Evolutionary conservation across 2,888 invertebrate genomes (phyloP).

Genomic region (Tanytarsus gracilentus): DNA sequence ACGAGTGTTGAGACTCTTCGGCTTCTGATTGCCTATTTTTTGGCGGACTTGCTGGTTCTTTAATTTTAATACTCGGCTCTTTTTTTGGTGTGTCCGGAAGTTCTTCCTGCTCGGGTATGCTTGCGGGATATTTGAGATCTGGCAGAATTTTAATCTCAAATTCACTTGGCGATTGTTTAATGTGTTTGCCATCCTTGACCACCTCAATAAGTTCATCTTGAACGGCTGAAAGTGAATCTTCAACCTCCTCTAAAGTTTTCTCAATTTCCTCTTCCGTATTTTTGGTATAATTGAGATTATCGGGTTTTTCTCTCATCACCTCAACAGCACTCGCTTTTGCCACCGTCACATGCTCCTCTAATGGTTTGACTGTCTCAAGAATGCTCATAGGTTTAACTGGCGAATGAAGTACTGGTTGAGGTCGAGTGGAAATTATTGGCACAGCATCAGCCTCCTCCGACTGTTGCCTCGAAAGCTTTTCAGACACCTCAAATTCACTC

Average conservation of each 20-base stretch:
- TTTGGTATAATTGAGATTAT: constrained; percentile 39
- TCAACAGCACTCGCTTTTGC: constrained; percentile 48
- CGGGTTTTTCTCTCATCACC: constrained; percentile 46
- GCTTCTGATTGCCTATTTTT: constrained; percentile 16
- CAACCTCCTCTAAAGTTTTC: constrained; percentile 62
- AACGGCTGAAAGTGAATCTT: constrained; percentile 60
- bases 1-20: constrained; percentile 30
- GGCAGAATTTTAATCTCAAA: constrained; percentile 59
- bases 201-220: constrained; percentile 58
- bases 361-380: constrained; percentile 40
- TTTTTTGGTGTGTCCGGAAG: constrained; percentile 11
- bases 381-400: constrained; percentile 43
- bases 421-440: constrained; percentile 32
- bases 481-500: constrained; percentile 41
- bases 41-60: not conserved
- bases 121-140: constrained; percentile 43
- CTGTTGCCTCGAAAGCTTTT: constrained; percentile 33
- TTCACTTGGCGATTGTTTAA: constrained; percentile 64
- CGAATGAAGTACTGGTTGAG: constrained; percentile 44
- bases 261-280: constrained; percentile 52
- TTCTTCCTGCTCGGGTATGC: constrained; percentile 37
- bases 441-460: constrained; percentile 29
- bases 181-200: constrained; percentile 52
- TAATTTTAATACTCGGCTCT: constrained; percentile 6
- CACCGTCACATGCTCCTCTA: constrained; percentile 41